Evolutionary conservation across 2,113 vertebrate species (phyloP), one percentile per base, ranked within the genome.

Genomic region (Ahaetulla prasina): DNA sequence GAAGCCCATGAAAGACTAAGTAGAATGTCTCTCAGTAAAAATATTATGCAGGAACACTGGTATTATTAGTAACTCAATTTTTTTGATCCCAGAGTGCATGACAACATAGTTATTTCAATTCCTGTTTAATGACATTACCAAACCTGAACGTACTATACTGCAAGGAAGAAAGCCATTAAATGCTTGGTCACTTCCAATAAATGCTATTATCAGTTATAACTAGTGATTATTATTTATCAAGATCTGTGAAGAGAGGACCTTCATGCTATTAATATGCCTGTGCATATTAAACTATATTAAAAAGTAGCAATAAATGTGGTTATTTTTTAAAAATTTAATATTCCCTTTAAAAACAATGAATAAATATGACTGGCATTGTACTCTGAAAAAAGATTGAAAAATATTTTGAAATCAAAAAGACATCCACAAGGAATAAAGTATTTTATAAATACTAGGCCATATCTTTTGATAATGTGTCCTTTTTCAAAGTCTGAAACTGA

Each of bases 51-150:
- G 92, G 86, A 94, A 91, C 89, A 25, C 95, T 95, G 96, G 93
- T 39, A n/a, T 94, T 95, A 94, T 96, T 93, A 96, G 96, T 94
- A 93, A 30, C 93, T 97, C 87, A 18, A 93, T 95, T 85, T 94
- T 95, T 95, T 93, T 95, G 93, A 94, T 55, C 43, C 49, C 55
- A 87, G 93, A 95, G 94, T 88, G 92, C 52, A 22, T 94, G 88
- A 93, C 92, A 95, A 93, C 85, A 52, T 92, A 68, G 93, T 96
- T 97, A 94, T 96, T 96, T 98, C 95, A 94, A 90, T 95, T 92
- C 95, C 93, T 95, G 93, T 94, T 96, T 97, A 96, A 97, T 96
- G 95, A 95, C 97, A 95, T 96, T 96, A 95, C 96, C 96, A 96
- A 96, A 95, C 93, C 94, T 96, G 93, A 96, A 94, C 25, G 92